Evolutionary conservation across 2,113 vertebrate genomes (phyloP), one percentile per base, ranked within the genome.

Genomic region (Pipa parva): DNA sequence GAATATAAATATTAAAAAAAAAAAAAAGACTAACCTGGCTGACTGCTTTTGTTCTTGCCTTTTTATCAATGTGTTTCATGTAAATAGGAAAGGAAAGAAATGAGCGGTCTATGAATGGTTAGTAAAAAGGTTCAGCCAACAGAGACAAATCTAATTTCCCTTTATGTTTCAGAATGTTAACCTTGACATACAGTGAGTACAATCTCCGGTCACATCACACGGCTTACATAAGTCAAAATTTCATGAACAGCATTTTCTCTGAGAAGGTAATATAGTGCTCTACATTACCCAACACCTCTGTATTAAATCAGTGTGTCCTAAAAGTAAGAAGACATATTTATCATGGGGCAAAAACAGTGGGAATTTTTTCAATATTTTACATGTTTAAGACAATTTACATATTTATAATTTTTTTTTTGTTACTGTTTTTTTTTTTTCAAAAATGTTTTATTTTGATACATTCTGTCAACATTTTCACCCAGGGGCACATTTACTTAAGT

Each of bases 101-200:
- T 68, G 59, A 63, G 77, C 75, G 17, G 12, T 55, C 56, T 59
- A 74, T 52, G 76, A 71, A 54, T 55, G 69, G 36, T n/a, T 20
- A 74, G 33, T 22, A 59, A 51, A 74, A 45, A 59, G 64, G 11
- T 5, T 0, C 66, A 71, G 63, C 15, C 73, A 39, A 65, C 75
- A 68, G 63, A 20, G 1, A 0, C 71, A 68, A 58, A 63, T 51
- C 18, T 58, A 48, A 75, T 77, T 76, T 80, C 65, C 2, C 52
- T 18, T 73, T 15, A 27, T 2, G 63, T 12, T 61, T 72, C 42
- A 1, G 65, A 68, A 68, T n/a, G 18, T 71, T 8, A 1, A 65
- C 8, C 5, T 70, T 50, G 17, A 22, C 72, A 58, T 7, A 9
- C 0, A 0, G 52, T 27, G 2, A 63, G n/a, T 59, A 31, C 25